Percentiles rank a stretch among this genome's conserved stretches.
phyloP scores from a whole-genome alignment of 2,113 vertebrate genomes.

The Gila orcuttii region DNA sequence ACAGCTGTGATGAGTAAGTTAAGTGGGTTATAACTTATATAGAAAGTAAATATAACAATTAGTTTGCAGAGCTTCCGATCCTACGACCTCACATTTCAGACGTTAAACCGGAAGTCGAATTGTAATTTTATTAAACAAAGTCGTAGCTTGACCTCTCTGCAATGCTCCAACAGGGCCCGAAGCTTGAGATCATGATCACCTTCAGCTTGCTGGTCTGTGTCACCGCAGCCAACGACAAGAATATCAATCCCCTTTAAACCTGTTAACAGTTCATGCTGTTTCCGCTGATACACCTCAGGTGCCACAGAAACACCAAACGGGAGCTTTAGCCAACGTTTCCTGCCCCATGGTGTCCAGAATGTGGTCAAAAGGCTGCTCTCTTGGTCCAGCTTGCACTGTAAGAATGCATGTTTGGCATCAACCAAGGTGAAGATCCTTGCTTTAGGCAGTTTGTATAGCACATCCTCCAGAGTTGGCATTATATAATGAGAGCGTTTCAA shows the following conservation, averaged over 20 bases:
- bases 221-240: constrained; percentile 44
- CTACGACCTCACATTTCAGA: not conserved
- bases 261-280: constrained; percentile 49
- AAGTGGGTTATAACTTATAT: not conserved
- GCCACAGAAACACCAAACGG: constrained; percentile 15
- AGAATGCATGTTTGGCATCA: not conserved
- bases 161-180: constrained; percentile 25
- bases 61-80: not conserved
- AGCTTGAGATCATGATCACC: constrained; percentile 22
- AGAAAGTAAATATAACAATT: too few species aligned
- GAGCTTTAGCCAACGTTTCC: too few species aligned
- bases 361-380: not conserved
- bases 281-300: constrained; percentile 41
- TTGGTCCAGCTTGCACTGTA: not conserved
- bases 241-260: constrained; percentile 41
- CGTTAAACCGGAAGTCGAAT: not conserved
- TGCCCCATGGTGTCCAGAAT: not conserved
- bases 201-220: constrained; percentile 21
- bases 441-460: constrained; percentile 26
- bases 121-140: not conserved
- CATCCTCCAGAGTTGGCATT: constrained; percentile 47
- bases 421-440: not conserved
- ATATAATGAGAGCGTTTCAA: constrained; percentile 6
- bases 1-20: not conserved
- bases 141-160: too few species aligned